Conservation (phyloP, 1,140 invertebrate species). For the Aricia agestis region DNA sequence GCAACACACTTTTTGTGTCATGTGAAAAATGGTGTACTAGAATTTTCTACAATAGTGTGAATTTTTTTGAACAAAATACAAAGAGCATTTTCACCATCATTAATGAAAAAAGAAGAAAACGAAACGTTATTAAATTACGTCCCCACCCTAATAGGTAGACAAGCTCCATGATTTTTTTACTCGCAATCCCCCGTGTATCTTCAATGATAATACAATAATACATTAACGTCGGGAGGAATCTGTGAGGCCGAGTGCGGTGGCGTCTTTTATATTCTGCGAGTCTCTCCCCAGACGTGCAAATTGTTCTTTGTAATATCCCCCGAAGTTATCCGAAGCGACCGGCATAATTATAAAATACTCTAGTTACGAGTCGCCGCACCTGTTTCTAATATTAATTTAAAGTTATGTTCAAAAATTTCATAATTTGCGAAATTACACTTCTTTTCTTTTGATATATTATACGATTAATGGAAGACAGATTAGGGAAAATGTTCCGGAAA, state of each 20-base stretch:
- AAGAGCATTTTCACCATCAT: neutral
- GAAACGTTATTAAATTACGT: constrained; percentile 2
- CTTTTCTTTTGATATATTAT: constrained; percentile 16
- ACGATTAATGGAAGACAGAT: constrained; percentile 9
- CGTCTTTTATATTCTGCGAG: constrained; percentile 36
- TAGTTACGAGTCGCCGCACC: constrained; percentile 38
- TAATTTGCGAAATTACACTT: constrained; percentile 33
- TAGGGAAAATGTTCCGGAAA: neutral
- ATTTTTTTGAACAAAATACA: neutral
- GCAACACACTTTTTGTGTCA: no score
- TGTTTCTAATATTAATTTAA: constrained; percentile 45
- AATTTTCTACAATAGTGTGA: no score
- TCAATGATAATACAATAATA: constrained; percentile 22
- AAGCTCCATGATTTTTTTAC: constrained; percentile 6
- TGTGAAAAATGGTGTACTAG: no score
- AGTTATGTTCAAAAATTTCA: constrained; percentile 34
- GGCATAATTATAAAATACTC: constrained; percentile 45
- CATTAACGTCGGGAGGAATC: constrained; percentile 19
- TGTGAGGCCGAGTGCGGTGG: constrained; percentile 22
- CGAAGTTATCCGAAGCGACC: constrained; percentile 34
- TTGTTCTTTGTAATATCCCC: constrained; percentile 44
- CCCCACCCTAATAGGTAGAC: neutral
- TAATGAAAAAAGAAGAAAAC: neutral
- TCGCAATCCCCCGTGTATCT: constrained; percentile 2
- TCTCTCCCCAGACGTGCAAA: constrained; percentile 35